Percentiles rank a stretch among this genome's conserved stretches.
These are phyloP conservation scores for Drosophila lutescens DNA, from an alignment of 2,888 invertebrate species.

Conservation along the genomic window DNA sequence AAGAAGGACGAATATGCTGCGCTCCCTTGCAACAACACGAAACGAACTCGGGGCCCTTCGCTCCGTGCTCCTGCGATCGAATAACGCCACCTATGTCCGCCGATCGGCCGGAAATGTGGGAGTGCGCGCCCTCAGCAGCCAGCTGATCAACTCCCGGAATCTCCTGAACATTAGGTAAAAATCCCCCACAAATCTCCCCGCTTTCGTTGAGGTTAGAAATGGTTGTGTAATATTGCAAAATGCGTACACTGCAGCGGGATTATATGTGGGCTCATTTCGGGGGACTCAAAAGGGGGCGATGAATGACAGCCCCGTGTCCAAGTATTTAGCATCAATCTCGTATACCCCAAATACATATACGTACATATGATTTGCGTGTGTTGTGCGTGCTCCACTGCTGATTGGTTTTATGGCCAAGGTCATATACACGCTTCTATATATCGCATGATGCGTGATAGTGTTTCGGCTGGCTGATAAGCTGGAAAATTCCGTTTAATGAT, in stretches of 20 bases:
- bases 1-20: conserved; percentile 86
- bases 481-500: conserved; percentile 21
- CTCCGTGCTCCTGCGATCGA: conserved; percentile 86
- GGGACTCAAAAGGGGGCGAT: conserved; percentile 2
- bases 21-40: conserved; percentile 89
- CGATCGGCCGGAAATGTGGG: conserved; percentile 75
- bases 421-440: conserved; percentile 33
- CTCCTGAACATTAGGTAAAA: conserved; percentile 76
- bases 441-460: conserved; percentile 59
- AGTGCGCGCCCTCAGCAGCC: conserved; percentile 74
- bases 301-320: conserved; percentile 35
- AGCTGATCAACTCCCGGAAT: conserved; percentile 55
- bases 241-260: conserved; percentile 37
- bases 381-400: conserved; percentile 32
- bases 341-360: not conserved
- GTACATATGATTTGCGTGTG: conserved; percentile 12
- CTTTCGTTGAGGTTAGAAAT: conserved; percentile 82
- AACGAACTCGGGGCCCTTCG: conserved; percentile 87
- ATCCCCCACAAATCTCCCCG: not conserved
- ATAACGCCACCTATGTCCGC: conserved; percentile 68
- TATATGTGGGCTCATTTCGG: not conserved
- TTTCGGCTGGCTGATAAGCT: conserved; percentile 26
- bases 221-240: conserved; percentile 84
- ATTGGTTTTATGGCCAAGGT: conserved; percentile 44
- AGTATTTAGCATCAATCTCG: conserved; percentile 29